Base-by-base conservation (phyloP, 2,797 vertebrate genomes). In the Gymnocypris eckloni region DNA sequence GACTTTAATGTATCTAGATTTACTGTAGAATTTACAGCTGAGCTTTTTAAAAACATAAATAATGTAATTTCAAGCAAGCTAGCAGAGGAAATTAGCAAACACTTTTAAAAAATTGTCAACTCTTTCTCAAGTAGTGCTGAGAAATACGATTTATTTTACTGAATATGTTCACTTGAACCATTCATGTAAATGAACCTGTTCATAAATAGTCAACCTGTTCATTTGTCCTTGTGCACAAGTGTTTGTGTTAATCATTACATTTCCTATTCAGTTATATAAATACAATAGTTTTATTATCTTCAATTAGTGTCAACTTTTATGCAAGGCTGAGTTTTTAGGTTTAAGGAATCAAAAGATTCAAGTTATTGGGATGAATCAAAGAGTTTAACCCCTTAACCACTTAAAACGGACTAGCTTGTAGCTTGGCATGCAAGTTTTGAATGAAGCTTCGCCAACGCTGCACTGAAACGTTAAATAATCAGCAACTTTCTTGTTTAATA, bases 401-500 rank as follows among this genome's bases (percentile, higher is more conserved):
- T 13, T 77, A 37, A 56, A 56, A n/a, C 13, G 10, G 18, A 77
- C 25, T 56, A 56, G 22, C 6, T 77, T 77, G 73, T 50, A 73
- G 15, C 72, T 76, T 54, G 50, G 16, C 48, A 54, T 6, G 20
- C 18, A 15, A 56, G 33, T 39, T 56, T 56, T 37, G 33, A 52
- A 50, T 11, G 50, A 15, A 77, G 33, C 28, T 22, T 76, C 50
- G 5, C 3, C 10, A 76, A 56, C 11, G 41, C 33, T 39, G 50
- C 75, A 56, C 33, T 56, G 75, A 39, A 77, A 77, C 15, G 50
- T 37, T n/a, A 4, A 61, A 61, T 43, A 50, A 9, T 45, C 79
- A 67, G 10, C 50, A 66, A 33, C 64, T 33, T 66, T 66, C 11
- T 22, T 76, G 48, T 54, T 75, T 50, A 66, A 64, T 66, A 75